Percentiles rank a stretch among this genome's conserved stretches.
Conservation (phyloP, 2,113 vertebrate genomes). For the Zosterops japonicus region DNA sequence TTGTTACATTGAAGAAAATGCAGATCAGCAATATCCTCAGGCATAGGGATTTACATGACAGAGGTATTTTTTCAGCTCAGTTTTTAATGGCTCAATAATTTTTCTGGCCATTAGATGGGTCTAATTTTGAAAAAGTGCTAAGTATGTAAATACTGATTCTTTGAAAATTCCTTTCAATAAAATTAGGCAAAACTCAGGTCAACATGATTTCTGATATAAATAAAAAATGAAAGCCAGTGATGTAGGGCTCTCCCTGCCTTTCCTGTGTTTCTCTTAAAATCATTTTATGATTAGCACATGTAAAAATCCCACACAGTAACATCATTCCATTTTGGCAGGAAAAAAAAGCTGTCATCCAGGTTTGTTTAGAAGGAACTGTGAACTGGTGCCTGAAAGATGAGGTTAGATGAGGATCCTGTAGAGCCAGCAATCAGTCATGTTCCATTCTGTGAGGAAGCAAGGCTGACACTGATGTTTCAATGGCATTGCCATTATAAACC, state of each 20-base stretch:
- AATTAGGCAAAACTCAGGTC: not conserved
- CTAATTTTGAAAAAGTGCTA: not conserved
- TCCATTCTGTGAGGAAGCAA: not conserved
- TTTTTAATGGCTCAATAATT: not conserved
- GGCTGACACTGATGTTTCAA: not conserved
- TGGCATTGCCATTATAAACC: not conserved
- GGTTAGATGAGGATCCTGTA: not conserved
- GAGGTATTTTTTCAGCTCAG: not conserved
- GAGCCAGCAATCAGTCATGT: not conserved
- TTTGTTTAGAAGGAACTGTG: not conserved
- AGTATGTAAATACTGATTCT: not conserved
- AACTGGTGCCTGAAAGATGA: not conserved
- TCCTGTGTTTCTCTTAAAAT: not conserved
- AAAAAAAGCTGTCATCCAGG: not conserved
- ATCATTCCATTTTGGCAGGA: not conserved
- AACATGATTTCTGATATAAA: not conserved
- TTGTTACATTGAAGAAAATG: not conserved
- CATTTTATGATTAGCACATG: not conserved
- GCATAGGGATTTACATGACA: not conserved
- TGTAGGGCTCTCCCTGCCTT: not conserved
- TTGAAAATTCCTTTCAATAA: conserved; percentile 6
- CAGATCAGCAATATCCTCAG: not conserved
- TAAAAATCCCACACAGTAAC: not conserved
- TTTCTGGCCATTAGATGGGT: not conserved
- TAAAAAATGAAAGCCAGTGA: not conserved